A percentile compares a stretch with the other conserved stretches of the same genome.
Evolutionary conservation across 2,797 vertebrate species (phyloP).

Genomic region (Zonotrichia albicollis): DNA sequence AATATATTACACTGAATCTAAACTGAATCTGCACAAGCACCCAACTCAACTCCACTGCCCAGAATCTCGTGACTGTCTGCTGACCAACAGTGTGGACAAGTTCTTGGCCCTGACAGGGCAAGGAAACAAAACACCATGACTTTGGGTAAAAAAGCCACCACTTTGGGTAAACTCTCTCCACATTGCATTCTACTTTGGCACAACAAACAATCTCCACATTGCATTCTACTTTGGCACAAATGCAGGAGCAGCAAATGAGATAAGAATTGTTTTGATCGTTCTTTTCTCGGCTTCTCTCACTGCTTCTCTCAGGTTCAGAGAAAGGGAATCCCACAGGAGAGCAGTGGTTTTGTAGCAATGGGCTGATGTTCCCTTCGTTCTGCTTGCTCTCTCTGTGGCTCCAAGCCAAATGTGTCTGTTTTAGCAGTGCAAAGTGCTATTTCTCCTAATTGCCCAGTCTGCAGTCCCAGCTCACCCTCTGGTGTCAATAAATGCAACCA

Average conservation of each 20-base stretch:
- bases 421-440: fast-evolving
- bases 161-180: background rate
- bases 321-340: background rate
- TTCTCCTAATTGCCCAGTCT: background rate
- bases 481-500: background rate
- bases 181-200: background rate
- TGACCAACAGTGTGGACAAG: background rate
- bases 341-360: background rate
- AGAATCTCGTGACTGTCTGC: background rate
- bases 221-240: background rate
- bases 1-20: background rate
- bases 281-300: background rate
- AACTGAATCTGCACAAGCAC: background rate
- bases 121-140: background rate
- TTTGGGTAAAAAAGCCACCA: background rate
- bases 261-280: background rate
- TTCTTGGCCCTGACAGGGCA: background rate
- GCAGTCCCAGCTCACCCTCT: background rate
- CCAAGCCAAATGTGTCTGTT: background rate
- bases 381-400: background rate
- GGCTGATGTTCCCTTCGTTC: fast-evolving
- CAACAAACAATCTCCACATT: background rate
- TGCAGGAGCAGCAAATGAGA: background rate
- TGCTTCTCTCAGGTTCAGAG: background rate
- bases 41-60: background rate